phyloP scores from a whole-genome alignment of 2,888 invertebrate species.

The Apamea epomidion region DNA sequence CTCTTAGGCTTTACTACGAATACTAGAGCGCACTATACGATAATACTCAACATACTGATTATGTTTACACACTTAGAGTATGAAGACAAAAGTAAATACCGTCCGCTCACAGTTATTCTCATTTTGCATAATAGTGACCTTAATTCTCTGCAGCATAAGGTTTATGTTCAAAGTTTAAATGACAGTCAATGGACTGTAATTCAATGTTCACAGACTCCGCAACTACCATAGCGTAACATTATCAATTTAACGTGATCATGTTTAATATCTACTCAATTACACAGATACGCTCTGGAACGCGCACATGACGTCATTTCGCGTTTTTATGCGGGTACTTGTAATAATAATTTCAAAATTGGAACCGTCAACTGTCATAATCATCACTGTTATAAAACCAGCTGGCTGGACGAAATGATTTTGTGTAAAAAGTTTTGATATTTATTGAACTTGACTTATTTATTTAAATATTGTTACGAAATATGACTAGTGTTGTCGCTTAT shows the following conservation, averaged over 20 bases:
- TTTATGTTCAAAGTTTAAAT: too few species aligned
- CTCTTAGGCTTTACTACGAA: background rate
- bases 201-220: slow-evolving; percentile 3
- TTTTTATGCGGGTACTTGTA: slow-evolving; percentile 51
- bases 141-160: too few species aligned
- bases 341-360: slow-evolving; percentile 49
- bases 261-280: slow-evolving; percentile 37
- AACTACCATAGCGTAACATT: slow-evolving; percentile 6
- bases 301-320: slow-evolving; percentile 23
- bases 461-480: slow-evolving; percentile 59
- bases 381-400: slow-evolving; percentile 61
- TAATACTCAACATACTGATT: background rate
- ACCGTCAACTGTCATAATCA: slow-evolving; percentile 55
- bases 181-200: background rate
- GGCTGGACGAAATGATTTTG: slow-evolving; percentile 65
- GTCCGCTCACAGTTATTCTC: too few species aligned
- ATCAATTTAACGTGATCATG: slow-evolving; percentile 28
- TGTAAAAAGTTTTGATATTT: slow-evolving; percentile 59
- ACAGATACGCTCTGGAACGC: slow-evolving; percentile 51
- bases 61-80: background rate
- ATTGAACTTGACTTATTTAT: slow-evolving; percentile 50
- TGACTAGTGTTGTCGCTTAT: slow-evolving; percentile 71
- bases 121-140: too few species aligned
- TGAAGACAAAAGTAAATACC: slow-evolving; percentile 4
- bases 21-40: slow-evolving; percentile 4